These are phyloP conservation scores for Araneus ventricosus DNA, from an alignment of 1,140 invertebrate species.

Conservation along the genomic window DNA sequence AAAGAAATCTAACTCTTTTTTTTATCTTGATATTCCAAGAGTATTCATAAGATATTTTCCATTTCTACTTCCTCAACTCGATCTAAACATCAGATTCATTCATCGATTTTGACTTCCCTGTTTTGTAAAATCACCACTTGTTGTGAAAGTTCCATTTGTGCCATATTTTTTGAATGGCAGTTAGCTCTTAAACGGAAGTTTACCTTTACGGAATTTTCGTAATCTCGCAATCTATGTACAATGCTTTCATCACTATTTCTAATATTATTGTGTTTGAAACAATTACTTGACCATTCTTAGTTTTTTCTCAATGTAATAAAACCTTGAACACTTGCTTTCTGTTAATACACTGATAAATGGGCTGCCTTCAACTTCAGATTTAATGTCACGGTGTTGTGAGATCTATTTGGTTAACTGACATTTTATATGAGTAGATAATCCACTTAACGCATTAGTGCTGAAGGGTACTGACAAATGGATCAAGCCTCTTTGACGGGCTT, in stretches of 20 bases:
- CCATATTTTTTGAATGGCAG: background rate
- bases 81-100: background rate
- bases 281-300: background rate
- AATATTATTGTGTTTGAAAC: slow-evolving; percentile 31
- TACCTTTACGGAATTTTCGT: background rate
- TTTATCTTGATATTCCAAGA: background rate
- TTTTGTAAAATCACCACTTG: background rate
- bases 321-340: background rate
- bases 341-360: background rate
- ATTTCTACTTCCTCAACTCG: background rate
- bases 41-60: background rate
- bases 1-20: background rate
- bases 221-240: background rate
- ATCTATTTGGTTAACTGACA: background rate
- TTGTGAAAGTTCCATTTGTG: slow-evolving; percentile 8
- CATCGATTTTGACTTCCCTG: slow-evolving; percentile 18
- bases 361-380: background rate
- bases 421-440: background rate
- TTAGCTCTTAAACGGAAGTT: slow-evolving; percentile 3
- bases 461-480: background rate
- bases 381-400: background rate
- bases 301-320: background rate
- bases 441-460: background rate
- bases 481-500: no score
- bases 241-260: background rate